These are phyloP conservation scores for Atrichornis clamosus DNA, from an alignment of 2,113 vertebrate species.

Conservation along the genomic window DNA sequence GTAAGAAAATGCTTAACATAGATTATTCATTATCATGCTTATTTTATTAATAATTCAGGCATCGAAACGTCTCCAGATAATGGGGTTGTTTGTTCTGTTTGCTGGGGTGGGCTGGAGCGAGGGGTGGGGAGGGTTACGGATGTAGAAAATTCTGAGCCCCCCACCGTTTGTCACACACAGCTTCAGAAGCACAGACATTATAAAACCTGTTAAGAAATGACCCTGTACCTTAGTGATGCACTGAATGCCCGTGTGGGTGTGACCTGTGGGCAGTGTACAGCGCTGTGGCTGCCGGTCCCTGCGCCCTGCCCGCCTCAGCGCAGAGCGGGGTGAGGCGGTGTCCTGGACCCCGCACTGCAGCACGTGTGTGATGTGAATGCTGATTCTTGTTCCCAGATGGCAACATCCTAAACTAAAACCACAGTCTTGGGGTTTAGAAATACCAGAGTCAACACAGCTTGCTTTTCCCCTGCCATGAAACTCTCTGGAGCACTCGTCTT, in stretches of 20 bases:
- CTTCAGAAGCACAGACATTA: not conserved
- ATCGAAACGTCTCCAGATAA: not conserved
- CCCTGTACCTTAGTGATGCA: fast-evolving
- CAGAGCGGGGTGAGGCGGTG: too few relatives aligned
- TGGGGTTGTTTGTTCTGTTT: not conserved
- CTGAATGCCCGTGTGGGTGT: not conserved
- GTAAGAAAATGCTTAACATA: constrained; percentile 69
- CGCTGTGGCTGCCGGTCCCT: not conserved
- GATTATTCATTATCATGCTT: constrained; percentile 66
- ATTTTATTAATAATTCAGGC: constrained; percentile 54
- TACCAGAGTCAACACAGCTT: not conserved
- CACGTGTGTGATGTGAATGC: fast-evolving
- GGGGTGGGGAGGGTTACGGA: not conserved
- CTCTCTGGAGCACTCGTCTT: not conserved
- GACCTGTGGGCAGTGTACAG: not conserved
- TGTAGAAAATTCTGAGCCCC: not conserved
- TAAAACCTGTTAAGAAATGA: not conserved
- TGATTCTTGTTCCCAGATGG: not conserved
- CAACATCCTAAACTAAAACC: not conserved
- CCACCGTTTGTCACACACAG: not conserved
- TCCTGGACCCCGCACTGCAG: not conserved
- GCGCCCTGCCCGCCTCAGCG: not conserved
- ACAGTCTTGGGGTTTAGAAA: not conserved
- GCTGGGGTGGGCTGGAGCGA: not conserved
- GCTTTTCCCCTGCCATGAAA: not conserved